These are phyloP conservation scores for Eupithecia centaureata DNA, from an alignment of 2,888 invertebrate species.

Conservation along the genomic window DNA sequence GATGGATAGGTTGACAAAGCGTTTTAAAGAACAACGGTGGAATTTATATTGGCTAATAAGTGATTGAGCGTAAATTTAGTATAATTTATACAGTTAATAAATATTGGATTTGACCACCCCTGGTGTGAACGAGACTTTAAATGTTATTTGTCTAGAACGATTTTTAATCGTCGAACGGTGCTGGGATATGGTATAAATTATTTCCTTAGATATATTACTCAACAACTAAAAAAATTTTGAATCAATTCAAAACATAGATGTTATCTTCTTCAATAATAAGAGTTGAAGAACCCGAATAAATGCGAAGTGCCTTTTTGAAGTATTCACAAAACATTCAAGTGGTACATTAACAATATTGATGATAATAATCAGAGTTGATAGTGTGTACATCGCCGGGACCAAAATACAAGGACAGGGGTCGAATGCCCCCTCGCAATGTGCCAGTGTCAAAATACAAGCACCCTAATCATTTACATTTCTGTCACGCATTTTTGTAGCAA, in stretches of 20 bases:
- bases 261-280: conserved; percentile 7
- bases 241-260: background rate
- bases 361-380: conserved; percentile 38
- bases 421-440: conserved; percentile 61
- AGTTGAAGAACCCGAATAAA: conserved; percentile 11
- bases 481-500: conserved; percentile 60
- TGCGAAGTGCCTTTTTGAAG: background rate
- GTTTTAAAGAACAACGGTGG: conserved; percentile 74
- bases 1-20: conserved; percentile 83
- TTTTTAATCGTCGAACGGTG: background rate
- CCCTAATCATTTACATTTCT: conserved; percentile 72
- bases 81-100: conserved; percentile 77
- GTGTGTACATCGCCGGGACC: conserved; percentile 52
- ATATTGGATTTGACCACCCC: conserved; percentile 61
- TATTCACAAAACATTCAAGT: conserved; percentile 19
- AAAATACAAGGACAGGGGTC: conserved; percentile 68
- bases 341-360: conserved; percentile 31
- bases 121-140: conserved; percentile 12
- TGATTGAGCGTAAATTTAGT: conserved; percentile 76
- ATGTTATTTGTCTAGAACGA: background rate
- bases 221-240: background rate
- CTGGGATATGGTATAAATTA: background rate
- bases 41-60: conserved; percentile 80
- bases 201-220: background rate
- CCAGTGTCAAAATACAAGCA: conserved; percentile 66